Percentiles rank a stretch among this genome's conserved stretches.
phyloP scores from a whole-genome alignment of 2,797 vertebrate genomes.

The Carcharodon carcharias region DNA sequence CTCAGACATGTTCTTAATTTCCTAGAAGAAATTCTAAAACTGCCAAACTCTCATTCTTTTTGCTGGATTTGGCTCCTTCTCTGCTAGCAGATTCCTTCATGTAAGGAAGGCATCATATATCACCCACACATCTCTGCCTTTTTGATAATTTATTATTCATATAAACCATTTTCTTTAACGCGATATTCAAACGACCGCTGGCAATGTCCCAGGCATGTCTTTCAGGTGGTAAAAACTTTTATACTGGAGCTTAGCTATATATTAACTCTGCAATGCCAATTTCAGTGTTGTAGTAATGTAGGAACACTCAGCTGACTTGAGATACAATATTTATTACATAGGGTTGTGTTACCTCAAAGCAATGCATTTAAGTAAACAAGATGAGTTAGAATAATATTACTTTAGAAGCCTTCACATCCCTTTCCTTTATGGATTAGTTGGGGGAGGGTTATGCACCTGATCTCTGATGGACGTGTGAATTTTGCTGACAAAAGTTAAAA shows the following conservation, averaged over 20 bases:
- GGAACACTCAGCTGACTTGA: conserved; percentile 13
- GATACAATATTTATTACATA: conserved; percentile 15
- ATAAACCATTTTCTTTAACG: background rate
- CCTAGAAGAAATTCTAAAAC: background rate
- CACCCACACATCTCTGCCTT: background rate
- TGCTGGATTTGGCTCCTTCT: background rate
- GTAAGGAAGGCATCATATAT: background rate
- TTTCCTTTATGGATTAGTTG: conserved; percentile 19
- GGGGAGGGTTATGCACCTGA: background rate
- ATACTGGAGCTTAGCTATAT: background rate
- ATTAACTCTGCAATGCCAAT: background rate
- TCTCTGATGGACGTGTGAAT: background rate
- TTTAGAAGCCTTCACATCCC: background rate
- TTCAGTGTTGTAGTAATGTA: background rate
- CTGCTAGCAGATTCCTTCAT: background rate
- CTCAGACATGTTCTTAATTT: background rate
- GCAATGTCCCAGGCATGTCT: background rate
- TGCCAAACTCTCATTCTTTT: background rate
- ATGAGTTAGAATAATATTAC: background rate
- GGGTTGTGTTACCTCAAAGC: conserved; percentile 18
- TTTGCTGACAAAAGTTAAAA: background rate
- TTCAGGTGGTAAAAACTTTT: background rate
- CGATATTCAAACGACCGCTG: background rate
- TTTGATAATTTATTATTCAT: conserved; percentile 18
- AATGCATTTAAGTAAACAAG: background rate